Evolutionary conservation across 1,140 invertebrate species (phyloP), one percentile per base, ranked within the genome.

Genomic region (Brachionus manjavacas): DNA sequence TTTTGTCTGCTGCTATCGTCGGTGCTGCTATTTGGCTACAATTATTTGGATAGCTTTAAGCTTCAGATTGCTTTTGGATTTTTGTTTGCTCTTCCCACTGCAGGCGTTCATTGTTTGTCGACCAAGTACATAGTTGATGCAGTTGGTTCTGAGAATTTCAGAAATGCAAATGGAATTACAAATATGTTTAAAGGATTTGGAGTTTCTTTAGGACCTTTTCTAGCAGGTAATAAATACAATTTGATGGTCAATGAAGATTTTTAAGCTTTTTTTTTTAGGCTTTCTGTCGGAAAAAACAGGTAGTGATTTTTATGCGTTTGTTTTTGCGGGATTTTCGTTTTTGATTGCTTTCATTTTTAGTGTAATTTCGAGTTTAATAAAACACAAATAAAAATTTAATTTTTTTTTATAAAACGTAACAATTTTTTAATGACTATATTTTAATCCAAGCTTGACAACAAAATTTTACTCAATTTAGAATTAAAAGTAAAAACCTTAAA

Each of bases 241-340:
- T 52, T 1, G 16, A n/a, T 52, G 6, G 11, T 52, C 16, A 3
- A 49, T 49, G 2, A 3, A n/a, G 23, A 70, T n/a, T 70, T n/a
- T 70, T 35, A 7, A 7, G 11, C 1, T 41, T 6, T 16, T 72
- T 31, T 72, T 7, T 20, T 16, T 28, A 72, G 70, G 70, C 11
- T 31, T 72, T 8, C 20, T 72, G 20, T 72, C 23, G 8, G 70
- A 72, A 20, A n/a, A 31, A 8, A 41, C 35, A 11, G 70, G 23
- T 6, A 41, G 14, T 16, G 28, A 39, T 39, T 46, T 72, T 46
- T 72, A 72, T 46, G 70, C 70, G 25, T 72, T 72, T 46, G 35
- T 72, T 39, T 72, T 72, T 72, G 70, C 70, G 8, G 70, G 70
- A 39, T 39, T 46, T 16, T 41, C 70, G 23, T 72, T 72, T 46